phyloP scores from a whole-genome alignment of 1,140 invertebrate species.

The Planococcus citri region DNA sequence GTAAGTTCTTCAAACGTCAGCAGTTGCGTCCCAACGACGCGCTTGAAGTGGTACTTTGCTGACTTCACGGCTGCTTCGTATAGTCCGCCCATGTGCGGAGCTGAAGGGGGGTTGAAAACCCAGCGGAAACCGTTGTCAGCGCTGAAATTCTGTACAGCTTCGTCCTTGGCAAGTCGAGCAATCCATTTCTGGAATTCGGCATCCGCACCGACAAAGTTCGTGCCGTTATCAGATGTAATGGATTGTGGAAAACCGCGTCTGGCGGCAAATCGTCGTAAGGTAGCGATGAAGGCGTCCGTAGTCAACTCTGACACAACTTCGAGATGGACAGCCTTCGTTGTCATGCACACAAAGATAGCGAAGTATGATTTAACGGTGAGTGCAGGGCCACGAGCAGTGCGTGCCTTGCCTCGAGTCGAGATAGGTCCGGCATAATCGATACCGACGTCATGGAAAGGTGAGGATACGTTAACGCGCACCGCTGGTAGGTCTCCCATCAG shows the following conservation, averaged over 20 bases:
- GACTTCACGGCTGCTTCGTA: slow-evolving; percentile 34
- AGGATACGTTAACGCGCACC: no score
- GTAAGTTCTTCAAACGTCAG: no score
- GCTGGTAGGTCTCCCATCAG: no score
- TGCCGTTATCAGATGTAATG: slow-evolving; percentile 24
- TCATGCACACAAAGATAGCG: slow-evolving; percentile 30
- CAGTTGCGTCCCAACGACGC: no score
- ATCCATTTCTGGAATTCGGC: not conserved
- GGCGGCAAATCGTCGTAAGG: slow-evolving; percentile 29
- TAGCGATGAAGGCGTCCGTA: slow-evolving; percentile 28
- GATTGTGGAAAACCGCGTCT: slow-evolving; percentile 24
- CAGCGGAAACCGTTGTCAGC: no score
- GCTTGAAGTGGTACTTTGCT: no score
- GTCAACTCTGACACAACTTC: slow-evolving; percentile 30
- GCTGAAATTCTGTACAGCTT: not conserved
- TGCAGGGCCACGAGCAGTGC: no score
- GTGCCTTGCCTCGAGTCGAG: no score
- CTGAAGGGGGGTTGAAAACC: slow-evolving; percentile 30
- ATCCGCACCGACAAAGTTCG: slow-evolving; percentile 24
- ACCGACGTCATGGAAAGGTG: no score
- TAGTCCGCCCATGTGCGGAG: slow-evolving; percentile 32
- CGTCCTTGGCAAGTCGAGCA: not conserved
- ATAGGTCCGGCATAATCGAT: no score
- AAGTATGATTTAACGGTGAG: no score
- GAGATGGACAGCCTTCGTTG: slow-evolving; percentile 31